Conservation (phyloP, 2,797 vertebrate genomes). For the Rallus crepitans region DNA sequence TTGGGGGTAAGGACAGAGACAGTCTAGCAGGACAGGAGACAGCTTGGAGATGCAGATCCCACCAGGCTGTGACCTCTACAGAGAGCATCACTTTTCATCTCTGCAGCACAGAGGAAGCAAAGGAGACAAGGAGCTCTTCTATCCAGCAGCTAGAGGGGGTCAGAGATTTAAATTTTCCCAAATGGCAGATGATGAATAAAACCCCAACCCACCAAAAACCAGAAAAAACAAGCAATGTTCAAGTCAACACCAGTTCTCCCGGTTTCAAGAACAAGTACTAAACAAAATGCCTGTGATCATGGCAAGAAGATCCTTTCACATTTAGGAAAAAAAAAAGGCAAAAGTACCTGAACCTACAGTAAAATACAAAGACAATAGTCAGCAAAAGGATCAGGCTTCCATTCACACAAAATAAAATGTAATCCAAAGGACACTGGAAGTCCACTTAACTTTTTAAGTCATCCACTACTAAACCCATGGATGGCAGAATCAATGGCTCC, state of each 20-base stretch:
- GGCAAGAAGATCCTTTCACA: not conserved
- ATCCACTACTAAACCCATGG: not conserved
- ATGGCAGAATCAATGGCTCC: not conserved
- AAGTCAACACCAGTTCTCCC: not conserved
- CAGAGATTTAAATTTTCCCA: conserved; percentile 32
- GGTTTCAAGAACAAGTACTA: not conserved
- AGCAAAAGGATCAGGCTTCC: not conserved
- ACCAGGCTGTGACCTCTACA: not conserved
- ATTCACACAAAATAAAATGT: not conserved
- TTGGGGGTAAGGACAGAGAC: not conserved
- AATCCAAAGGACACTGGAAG: not conserved
- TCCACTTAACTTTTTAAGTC: not conserved
- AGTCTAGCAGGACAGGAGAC: not conserved
- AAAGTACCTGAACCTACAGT: fast-evolving
- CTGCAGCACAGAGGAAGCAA: not conserved
- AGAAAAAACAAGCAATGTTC: not conserved
- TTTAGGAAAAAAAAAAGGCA: not conserved
- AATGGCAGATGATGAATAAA: not conserved
- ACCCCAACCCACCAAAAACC: not conserved
- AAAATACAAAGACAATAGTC: not conserved
- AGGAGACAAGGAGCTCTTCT: not conserved
- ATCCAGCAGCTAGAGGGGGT: conserved; percentile 37
- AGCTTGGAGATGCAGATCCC: not conserved
- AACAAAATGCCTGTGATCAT: not conserved
- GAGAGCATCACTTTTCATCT: not conserved